A percentile compares a stretch with the other conserved stretches of the same genome.
phyloP scores from a whole-genome alignment of 2,113 vertebrate genomes.

The Lethenteron camtschaticum region DNA sequence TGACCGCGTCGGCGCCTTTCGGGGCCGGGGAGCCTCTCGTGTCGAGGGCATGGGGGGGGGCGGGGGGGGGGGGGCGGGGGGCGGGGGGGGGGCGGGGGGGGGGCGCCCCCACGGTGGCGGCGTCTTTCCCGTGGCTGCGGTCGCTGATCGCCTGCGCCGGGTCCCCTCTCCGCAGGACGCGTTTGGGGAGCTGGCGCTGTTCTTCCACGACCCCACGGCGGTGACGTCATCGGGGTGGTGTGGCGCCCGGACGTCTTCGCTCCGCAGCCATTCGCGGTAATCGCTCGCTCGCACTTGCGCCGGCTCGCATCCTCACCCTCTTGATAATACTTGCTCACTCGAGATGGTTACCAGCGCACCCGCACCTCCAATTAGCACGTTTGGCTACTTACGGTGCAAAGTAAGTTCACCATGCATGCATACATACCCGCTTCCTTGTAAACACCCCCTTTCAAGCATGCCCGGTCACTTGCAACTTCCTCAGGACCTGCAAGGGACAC shows the following conservation, averaged over 20 bases:
- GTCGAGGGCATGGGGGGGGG: too few relatives aligned
- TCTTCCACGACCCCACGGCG: conserved; percentile 71
- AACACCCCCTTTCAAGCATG: neutral
- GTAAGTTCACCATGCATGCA: neutral
- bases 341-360: neutral
- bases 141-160: too few relatives aligned
- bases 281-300: neutral
- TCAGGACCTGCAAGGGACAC: neutral
- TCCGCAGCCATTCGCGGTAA: conserved; percentile 62
- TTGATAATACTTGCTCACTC: neutral
- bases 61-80: too few relatives aligned
- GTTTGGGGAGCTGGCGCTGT: conserved; percentile 59
- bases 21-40: too few relatives aligned
- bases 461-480: too few relatives aligned
- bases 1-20: too few relatives aligned
- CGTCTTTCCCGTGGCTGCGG: too few relatives aligned
- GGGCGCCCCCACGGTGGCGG: too few relatives aligned
- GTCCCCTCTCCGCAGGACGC: conserved; percentile 28
- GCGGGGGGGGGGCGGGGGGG: too few relatives aligned
- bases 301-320: neutral
- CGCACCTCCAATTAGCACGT: too few relatives aligned
- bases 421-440: neutral
- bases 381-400: too few relatives aligned
- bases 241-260: conserved; percentile 72
- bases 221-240: conserved; percentile 58